Percentiles rank a stretch among this genome's conserved stretches.
phyloP scores from a whole-genome alignment of 2,797 vertebrate species.

The Peromyscus melanophrys region DNA sequence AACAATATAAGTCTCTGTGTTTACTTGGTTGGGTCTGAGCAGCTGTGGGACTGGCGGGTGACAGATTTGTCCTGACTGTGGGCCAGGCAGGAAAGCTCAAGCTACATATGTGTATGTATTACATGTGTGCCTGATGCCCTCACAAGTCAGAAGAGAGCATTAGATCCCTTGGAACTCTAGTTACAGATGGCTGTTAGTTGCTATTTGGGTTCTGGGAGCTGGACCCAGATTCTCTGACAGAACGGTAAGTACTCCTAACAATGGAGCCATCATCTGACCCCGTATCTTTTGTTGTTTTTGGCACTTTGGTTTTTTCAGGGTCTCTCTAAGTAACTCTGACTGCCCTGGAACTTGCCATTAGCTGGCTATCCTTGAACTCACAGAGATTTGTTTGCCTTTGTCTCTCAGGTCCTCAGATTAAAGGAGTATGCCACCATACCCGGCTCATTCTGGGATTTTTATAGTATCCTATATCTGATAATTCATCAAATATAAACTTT shows the following conservation, averaged over 20 bases:
- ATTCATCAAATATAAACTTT: conserved; percentile 30
- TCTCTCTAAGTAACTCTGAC: background rate
- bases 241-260: background rate
- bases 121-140: background rate
- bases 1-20: no score
- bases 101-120: background rate
- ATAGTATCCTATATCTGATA: background rate
- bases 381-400: background rate
- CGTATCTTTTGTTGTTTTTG: background rate
- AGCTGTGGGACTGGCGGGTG: no score
- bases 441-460: background rate
- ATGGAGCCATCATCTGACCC: no score
- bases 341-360: background rate
- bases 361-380: background rate
- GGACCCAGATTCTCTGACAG: background rate
- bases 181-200: background rate
- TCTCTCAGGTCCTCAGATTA: background rate
- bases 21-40: no score
- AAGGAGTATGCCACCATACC: background rate
- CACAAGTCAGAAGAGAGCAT: background rate
- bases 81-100: no score
- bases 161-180: no score
- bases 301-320: background rate
- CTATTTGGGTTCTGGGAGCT: background rate
- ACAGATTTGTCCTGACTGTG: no score